These are phyloP conservation scores for Anas flavirostris DNA, from an alignment of 2,797 vertebrate genomes.

Conservation along the genomic window DNA sequence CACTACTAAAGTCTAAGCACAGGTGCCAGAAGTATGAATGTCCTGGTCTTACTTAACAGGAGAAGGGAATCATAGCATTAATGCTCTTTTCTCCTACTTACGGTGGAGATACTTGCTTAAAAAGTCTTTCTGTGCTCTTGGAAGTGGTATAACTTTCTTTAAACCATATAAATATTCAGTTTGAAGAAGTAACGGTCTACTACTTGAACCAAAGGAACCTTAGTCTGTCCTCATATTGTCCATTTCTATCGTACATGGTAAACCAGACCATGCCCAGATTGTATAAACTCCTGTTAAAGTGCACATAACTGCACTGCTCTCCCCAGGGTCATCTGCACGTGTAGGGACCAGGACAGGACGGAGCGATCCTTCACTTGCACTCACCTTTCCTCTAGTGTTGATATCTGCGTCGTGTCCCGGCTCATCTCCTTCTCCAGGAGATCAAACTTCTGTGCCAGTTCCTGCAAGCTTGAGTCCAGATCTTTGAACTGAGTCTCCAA, in stretches of 20 bases:
- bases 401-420: constrained; percentile 60
- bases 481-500: constrained; percentile 73
- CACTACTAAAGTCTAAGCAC: not conserved
- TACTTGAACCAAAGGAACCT: fast-evolving
- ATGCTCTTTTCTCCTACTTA: not conserved
- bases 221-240: not conserved
- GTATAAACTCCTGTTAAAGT: fast-evolving
- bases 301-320: not conserved
- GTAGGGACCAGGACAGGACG: not conserved
- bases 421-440: constrained; percentile 55
- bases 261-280: fast-evolving
- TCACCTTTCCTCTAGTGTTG: constrained; percentile 67
- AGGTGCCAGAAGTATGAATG: not conserved
- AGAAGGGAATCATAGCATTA: too few species aligned
- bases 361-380: not conserved
- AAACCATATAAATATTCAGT: not conserved
- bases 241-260: not conserved
- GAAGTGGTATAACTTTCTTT: not conserved
- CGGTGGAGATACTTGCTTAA: fast-evolving
- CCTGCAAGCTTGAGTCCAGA: constrained; percentile 68
- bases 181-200: not conserved
- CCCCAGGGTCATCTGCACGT: fast-evolving
- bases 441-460: constrained; percentile 67
- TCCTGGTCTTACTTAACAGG: not conserved
- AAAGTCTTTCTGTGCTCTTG: fast-evolving